A percentile compares a stretch with the other conserved stretches of the same genome.
Evolutionary conservation across 2,888 invertebrate genomes (phyloP).

Genomic region (Pterobdella sp.): DNA sequence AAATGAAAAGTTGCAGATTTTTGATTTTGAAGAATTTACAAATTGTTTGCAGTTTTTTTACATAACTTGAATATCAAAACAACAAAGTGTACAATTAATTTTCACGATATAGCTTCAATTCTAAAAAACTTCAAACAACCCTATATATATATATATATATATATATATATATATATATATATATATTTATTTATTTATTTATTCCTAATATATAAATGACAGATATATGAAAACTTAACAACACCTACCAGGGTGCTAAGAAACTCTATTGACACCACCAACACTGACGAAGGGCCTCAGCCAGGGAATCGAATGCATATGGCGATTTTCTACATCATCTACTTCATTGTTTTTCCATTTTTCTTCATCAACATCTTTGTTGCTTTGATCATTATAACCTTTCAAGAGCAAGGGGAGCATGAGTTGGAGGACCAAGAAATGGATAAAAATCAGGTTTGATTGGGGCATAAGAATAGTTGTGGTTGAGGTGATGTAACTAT

Average conservation of each 20-base stretch:
- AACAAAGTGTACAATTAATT: too few relatives aligned
- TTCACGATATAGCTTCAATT: too few relatives aligned
- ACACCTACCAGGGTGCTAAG: constrained; percentile 73
- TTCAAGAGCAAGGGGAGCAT: constrained; percentile 99
- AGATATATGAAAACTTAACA: too few relatives aligned
- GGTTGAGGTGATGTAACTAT: not conserved
- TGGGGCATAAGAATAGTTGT: too few relatives aligned
- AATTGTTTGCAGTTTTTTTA: too few relatives aligned
- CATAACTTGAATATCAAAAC: too few relatives aligned
- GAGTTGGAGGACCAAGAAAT: constrained; percentile 99
- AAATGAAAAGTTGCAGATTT: not conserved
- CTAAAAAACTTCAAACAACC: too few relatives aligned
- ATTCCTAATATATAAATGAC: too few relatives aligned
- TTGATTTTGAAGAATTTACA: too few relatives aligned
- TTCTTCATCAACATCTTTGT: constrained; percentile 99
- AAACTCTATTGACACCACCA: constrained; percentile 98
- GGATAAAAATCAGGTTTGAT: constrained; percentile 93
- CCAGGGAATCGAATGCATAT: constrained; percentile 99
- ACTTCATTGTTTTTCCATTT: constrained; percentile 99
- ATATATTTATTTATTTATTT: too few relatives aligned
- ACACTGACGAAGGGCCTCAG: constrained; percentile 93
- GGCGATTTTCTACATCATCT: constrained; percentile 99
- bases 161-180: too few relatives aligned
- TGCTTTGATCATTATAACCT: constrained; percentile 99
- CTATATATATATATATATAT: too few relatives aligned